A percentile compares a stretch with the other conserved stretches of the same genome.
These are phyloP conservation scores for Melanocharis versteri DNA, from an alignment of 2,113 vertebrate species.

Conservation along the genomic window DNA sequence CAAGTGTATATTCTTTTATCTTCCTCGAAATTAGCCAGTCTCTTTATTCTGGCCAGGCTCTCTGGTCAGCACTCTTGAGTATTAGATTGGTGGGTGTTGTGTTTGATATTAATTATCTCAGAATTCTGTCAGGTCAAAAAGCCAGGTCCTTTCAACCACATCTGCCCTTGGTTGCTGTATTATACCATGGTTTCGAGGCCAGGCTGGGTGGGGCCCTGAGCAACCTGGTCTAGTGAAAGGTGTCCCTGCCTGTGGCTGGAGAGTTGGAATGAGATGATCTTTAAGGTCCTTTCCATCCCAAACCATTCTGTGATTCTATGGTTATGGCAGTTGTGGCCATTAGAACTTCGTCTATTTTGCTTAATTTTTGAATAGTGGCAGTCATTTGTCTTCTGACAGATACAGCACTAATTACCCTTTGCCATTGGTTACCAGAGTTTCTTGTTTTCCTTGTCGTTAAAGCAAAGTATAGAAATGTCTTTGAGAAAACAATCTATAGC, in stretches of 20 bases:
- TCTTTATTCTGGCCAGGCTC: not conserved
- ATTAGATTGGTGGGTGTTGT: not conserved
- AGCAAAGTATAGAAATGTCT: not conserved
- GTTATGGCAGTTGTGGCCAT: not conserved
- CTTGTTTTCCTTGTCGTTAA: not conserved
- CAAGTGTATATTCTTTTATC: not conserved
- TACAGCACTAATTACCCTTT: not conserved
- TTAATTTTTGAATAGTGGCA: not conserved
- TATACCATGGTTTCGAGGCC: not conserved
- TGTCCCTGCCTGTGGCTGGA: not conserved
- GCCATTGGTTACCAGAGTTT: not conserved
- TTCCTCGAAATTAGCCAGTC: not conserved
- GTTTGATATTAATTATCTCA: not conserved
- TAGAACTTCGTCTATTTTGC: not conserved
- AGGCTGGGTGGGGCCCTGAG: not conserved
- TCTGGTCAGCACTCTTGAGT: not conserved
- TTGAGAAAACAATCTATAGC: not conserved
- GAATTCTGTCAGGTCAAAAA: not conserved
- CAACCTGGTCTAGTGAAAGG: not conserved
- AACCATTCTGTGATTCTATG: not conserved
- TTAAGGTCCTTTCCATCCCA: not conserved
- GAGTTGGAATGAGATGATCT: not conserved
- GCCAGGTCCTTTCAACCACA: accelerated
- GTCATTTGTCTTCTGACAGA: not conserved
- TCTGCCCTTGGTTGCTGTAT: not conserved